Base-by-base conservation (phyloP, 2,797 vertebrate genomes). In the Rhadinocentrus ornatus region DNA sequence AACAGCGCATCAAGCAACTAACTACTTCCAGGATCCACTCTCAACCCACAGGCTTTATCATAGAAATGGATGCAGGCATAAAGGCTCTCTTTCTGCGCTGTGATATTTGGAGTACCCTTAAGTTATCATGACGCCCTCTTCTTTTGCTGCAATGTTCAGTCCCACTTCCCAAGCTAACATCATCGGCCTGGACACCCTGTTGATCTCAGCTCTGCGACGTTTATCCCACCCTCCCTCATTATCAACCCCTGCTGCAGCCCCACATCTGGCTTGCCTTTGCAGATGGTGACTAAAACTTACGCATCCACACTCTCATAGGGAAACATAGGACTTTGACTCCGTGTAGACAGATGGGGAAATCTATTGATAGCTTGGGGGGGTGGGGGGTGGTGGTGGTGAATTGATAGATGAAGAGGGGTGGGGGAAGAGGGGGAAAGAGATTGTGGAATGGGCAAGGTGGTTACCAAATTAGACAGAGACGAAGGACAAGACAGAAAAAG, bases 391-490 rank as follows among this genome's bases (percentile, higher is more conserved):
- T n/a, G n/a, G n/a, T n/a, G n/a, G n/a, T n/a, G 20, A 71, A 81
- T 79, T 89, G 84, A 91, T 87, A 60, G 81, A 91, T 83, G 80
- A 80, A 55, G 53, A 54, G 13, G 6, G 26, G 26, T 29, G 24
- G 24, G 61, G 5, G 53, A 77, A 63, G 73, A 73, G 62, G 52
- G 44, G 59, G 80, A 86, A 87, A 80, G 78, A 80, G 80, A 86
- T 71, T 50, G 58, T 69, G 72, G 61, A 78, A 75, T 71, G 77
- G 81, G 73, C 69, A 84, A 77, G 81, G 81, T 79, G 71, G 80
- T 75, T 79, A 81, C 79, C 72, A 90, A 90, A 90, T 89, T 88
- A 90, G 88, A 89, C 90, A 89, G 80, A 91, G 89, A 92, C 86
- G 83, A 81, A 91, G 84, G 88, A 89, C 81, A 75, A 88, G 84